Evolutionary conservation across 2,113 vertebrate genomes (phyloP).

Genomic region (Chaetorhynchus papuensis): DNA sequence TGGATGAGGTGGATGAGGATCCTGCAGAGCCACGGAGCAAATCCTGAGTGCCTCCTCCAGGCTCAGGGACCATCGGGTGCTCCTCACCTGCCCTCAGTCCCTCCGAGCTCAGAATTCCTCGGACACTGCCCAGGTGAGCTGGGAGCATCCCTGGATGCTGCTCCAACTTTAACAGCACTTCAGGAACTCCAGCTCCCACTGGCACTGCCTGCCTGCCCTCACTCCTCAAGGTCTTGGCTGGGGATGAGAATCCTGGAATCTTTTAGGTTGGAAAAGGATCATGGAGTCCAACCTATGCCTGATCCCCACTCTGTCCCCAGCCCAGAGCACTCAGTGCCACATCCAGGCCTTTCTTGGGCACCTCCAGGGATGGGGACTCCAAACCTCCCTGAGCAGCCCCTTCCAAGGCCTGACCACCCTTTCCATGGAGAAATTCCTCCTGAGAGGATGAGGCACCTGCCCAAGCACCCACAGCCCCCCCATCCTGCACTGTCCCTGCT

Average conservation of each 20-base stretch:
- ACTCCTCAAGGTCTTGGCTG: neutral
- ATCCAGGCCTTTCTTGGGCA: neutral
- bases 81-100: neutral
- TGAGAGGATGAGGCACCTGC: neutral
- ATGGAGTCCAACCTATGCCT: neutral
- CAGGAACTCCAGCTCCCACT: neutral
- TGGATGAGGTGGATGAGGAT: neutral
- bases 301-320: neutral
- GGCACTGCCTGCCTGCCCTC: neutral
- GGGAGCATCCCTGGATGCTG: neutral
- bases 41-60: neutral
- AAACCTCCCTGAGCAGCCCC: neutral
- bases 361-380: neutral
- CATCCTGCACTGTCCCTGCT: neutral
- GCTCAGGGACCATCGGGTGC: neutral
- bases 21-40: neutral
- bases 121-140: neutral
- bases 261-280: neutral
- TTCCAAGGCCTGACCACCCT: rapidly evolving
- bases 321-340: neutral
- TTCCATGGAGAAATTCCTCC: neutral
- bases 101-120: neutral
- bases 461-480: neutral
- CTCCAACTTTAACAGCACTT: rapidly evolving
- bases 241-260: neutral